These are phyloP conservation scores for Harmothoe impar DNA, from an alignment of 2,888 invertebrate species.

Conservation along the genomic window DNA sequence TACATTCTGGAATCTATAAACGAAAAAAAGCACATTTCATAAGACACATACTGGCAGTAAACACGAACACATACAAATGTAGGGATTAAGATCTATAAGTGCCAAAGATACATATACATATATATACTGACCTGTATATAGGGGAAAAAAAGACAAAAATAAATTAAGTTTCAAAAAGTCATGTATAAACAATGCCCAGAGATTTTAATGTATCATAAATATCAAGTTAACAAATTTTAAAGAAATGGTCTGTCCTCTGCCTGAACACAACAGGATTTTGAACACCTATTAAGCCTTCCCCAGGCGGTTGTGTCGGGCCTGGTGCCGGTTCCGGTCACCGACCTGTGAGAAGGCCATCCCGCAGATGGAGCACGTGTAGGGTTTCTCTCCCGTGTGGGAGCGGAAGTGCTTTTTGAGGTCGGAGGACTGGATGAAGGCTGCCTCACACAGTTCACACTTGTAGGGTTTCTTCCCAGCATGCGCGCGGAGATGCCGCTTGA, in stretches of 20 bases:
- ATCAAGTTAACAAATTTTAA: neutral
- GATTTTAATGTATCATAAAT: neutral
- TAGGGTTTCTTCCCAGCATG: conserved; percentile 58
- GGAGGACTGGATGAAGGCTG: conserved; percentile 48
- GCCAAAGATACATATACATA: neutral
- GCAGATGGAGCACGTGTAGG: conserved; percentile 50
- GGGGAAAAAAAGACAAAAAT: neutral
- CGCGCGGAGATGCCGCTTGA: conserved; percentile 49
- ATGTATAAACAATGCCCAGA: neutral
- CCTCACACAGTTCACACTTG: conserved; percentile 58
- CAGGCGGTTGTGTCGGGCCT: conserved; percentile 39
- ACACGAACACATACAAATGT: conserved; percentile 28
- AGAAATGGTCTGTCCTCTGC: neutral
- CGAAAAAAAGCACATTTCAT: neutral
- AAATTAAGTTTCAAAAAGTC: neutral
- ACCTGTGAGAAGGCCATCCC: conserved; percentile 58
- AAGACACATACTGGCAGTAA: conserved; percentile 30
- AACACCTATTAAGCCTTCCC: conserved; percentile 10
- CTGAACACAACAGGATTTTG: conserved; percentile 21
- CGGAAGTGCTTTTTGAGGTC: conserved; percentile 57
- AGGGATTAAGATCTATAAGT: conserved; percentile 19
- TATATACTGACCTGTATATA: conserved; percentile 11
- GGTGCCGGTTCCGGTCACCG: conserved; percentile 52
- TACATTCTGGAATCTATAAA: conserved; percentile 37
- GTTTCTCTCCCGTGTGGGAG: conserved; percentile 59